Percentiles rank a stretch among this genome's conserved stretches.
These are phyloP conservation scores for Pangasius djambal DNA, from an alignment of 2,797 vertebrate genomes.

Conservation along the genomic window DNA sequence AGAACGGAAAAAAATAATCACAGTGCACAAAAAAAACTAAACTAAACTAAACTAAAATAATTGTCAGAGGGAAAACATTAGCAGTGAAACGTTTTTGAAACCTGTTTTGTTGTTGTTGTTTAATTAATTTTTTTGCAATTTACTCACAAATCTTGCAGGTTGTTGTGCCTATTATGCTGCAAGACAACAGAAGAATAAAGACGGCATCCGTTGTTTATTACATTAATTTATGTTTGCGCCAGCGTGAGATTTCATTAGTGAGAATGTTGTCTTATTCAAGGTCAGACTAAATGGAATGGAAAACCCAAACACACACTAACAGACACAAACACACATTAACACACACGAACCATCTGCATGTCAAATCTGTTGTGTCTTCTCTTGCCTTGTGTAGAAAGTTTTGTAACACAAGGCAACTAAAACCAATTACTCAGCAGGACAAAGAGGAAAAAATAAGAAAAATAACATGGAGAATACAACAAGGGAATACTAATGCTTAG, in stretches of 20 bases:
- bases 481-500: neutral
- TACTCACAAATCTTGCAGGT: neutral
- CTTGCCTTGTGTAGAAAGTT: neutral
- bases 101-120: neutral
- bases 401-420: no score
- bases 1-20: neutral
- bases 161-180: neutral
- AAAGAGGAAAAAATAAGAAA: neutral
- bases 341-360: neutral
- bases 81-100: neutral
- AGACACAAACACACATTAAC: neutral
- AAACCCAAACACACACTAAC: neutral
- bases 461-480: neutral
- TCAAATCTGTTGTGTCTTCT: neutral
- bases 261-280: constrained; percentile 9
- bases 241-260: constrained; percentile 34
- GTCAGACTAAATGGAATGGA: constrained; percentile 28
- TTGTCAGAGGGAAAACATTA: neutral
- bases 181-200: constrained; percentile 10
- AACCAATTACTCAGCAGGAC: neutral
- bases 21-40: neutral
- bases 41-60: neutral
- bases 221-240: neutral
- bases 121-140: neutral
- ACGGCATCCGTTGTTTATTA: neutral